phyloP scores from a whole-genome alignment of 2,113 vertebrate species.

The Spermophilus dauricus region DNA sequence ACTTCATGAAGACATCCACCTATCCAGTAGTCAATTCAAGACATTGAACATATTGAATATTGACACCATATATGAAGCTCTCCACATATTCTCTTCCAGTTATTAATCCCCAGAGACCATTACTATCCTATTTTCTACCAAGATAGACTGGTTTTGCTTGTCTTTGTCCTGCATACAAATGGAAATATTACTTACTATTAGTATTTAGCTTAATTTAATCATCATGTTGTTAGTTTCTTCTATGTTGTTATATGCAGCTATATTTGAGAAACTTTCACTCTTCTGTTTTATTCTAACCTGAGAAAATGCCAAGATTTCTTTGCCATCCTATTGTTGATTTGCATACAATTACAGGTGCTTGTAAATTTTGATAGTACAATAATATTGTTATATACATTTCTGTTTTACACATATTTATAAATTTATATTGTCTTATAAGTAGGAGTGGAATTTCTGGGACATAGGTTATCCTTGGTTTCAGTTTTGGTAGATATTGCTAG shows the following conservation, averaged over 20 bases:
- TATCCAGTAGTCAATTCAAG: neutral
- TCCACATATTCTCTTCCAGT: neutral
- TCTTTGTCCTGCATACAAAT: neutral
- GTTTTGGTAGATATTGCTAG: neutral
- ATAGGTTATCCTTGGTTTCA: neutral
- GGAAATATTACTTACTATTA: neutral
- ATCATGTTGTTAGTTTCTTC: neutral
- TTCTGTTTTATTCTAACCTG: neutral
- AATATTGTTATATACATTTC: neutral
- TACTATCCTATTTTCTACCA: neutral
- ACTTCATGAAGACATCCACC: neutral
- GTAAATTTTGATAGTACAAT: neutral
- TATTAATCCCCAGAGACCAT: neutral
- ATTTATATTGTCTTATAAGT: neutral
- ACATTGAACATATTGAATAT: neutral
- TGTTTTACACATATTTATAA: neutral
- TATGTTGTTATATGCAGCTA: neutral
- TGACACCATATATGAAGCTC: neutral
- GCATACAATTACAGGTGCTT: neutral
- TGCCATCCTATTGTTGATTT: neutral
- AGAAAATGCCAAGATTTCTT: neutral
- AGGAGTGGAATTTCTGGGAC: neutral
- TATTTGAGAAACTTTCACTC: neutral
- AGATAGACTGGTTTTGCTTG: neutral
- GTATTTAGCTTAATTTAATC: neutral